phyloP scores from a whole-genome alignment of 2,888 invertebrate genomes.

The Dinocampus coccinellae region DNA sequence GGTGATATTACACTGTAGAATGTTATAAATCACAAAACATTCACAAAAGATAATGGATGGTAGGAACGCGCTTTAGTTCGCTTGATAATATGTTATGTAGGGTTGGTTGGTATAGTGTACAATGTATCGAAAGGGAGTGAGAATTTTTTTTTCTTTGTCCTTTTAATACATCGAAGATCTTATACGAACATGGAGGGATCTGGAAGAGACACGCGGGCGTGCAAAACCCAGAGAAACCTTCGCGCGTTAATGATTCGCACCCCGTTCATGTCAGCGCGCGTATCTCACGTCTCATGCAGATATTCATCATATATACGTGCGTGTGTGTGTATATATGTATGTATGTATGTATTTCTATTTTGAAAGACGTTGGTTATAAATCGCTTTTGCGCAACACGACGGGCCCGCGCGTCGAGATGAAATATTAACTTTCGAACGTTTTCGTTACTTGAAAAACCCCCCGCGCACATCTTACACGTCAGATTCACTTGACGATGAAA shows the following conservation, averaged over 20 bases:
- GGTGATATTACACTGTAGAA: conserved; percentile 36
- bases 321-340: too few relatives aligned
- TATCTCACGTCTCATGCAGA: conserved; percentile 1
- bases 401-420: background rate
- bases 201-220: background rate
- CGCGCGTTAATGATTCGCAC: background rate
- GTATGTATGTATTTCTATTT: too few relatives aligned
- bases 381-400: background rate
- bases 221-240: background rate
- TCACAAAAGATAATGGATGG: conserved; percentile 50
- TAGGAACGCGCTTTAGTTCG: conserved; percentile 38
- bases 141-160: background rate
- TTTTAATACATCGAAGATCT: background rate
- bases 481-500: background rate
- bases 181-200: background rate
- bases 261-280: background rate
- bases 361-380: conserved; percentile 12
- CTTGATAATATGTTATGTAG: conserved; percentile 18
- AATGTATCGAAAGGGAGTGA: background rate
- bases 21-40: conserved; percentile 48
- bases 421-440: background rate
- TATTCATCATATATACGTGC: background rate
- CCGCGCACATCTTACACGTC: background rate
- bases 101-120: background rate
- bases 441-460: background rate